These are phyloP conservation scores for Acridotheres tristis DNA, from an alignment of 2,797 vertebrate genomes.

Conservation along the genomic window DNA sequence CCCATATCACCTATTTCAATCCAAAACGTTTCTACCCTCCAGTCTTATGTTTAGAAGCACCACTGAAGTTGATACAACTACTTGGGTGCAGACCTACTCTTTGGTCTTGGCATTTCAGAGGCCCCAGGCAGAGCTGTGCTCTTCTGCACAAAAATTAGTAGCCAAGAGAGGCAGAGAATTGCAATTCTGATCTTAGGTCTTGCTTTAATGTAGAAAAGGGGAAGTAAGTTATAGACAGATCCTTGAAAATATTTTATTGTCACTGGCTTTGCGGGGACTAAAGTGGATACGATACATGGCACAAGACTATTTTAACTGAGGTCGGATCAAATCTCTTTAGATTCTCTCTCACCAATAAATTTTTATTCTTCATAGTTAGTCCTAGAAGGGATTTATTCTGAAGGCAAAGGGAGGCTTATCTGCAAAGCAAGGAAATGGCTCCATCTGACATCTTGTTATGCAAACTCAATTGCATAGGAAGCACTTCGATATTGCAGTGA, in stretches of 20 bases:
- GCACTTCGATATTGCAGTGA: neutral
- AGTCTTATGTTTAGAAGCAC: neutral
- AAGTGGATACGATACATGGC: rapidly evolving
- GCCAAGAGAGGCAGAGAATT: neutral
- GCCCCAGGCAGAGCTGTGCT: neutral
- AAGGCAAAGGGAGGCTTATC: neutral
- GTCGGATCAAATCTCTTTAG: neutral
- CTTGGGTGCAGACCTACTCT: neutral
- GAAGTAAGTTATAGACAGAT: neutral
- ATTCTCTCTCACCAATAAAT: neutral
- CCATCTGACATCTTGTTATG: neutral
- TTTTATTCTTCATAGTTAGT: neutral
- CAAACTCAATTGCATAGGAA: neutral
- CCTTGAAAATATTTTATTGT: neutral
- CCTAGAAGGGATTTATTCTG: neutral
- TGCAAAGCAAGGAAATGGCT: neutral
- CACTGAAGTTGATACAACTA: neutral
- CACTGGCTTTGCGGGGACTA: neutral
- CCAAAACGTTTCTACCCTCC: neutral
- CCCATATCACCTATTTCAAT: neutral
- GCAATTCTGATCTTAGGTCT: neutral
- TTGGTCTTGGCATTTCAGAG: neutral
- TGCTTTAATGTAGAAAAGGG: neutral
- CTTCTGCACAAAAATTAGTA: neutral
- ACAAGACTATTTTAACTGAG: neutral